Percentiles rank a stretch among this genome's conserved stretches.
Conservation (phyloP, 2,888 invertebrate species). For the Peribatodes rhomboidaria region DNA sequence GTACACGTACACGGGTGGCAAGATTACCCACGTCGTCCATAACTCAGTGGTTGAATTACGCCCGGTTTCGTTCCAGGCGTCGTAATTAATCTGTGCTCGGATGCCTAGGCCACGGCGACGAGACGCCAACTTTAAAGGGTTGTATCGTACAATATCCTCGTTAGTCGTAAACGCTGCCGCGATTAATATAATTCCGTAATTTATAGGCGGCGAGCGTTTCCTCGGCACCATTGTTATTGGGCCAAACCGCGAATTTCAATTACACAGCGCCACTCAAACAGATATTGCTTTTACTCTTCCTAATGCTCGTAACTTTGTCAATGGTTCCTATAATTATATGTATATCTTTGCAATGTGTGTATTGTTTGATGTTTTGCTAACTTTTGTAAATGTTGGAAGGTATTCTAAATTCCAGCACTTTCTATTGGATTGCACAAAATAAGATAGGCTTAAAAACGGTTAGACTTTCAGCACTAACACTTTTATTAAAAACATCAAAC, state of each 20-base stretch:
- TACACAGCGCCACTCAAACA: conserved; percentile 61
- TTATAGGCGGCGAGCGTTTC: conserved; percentile 72
- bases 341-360: conserved; percentile 47
- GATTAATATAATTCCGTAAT: conserved; percentile 82
- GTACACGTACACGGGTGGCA: conserved; percentile 26
- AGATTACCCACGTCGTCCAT: conserved; percentile 40
- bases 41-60: conserved; percentile 45
- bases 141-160: conserved; percentile 57
- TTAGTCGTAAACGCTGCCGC: conserved; percentile 63
- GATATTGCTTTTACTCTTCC: conserved; percentile 60
- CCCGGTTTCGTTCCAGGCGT: conserved; percentile 19
- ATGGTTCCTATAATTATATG: conserved; percentile 60
- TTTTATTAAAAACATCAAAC: too few relatives aligned
- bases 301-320: conserved; percentile 60
- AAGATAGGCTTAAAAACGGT: not conserved
- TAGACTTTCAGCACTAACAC: too few relatives aligned
- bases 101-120: conserved; percentile 22
- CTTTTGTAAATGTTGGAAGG: not conserved
- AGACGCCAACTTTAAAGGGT: conserved; percentile 48
- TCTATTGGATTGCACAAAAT: not conserved
- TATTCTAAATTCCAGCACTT: not conserved
- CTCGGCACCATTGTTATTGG: conserved; percentile 66
- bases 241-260: conserved; percentile 74
- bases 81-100: conserved; percentile 56
- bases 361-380: conserved; percentile 28